Evolutionary conservation across 2,888 invertebrate genomes (phyloP), one percentile per base, ranked within the genome.

Genomic region (Mesoligia furuncula): DNA sequence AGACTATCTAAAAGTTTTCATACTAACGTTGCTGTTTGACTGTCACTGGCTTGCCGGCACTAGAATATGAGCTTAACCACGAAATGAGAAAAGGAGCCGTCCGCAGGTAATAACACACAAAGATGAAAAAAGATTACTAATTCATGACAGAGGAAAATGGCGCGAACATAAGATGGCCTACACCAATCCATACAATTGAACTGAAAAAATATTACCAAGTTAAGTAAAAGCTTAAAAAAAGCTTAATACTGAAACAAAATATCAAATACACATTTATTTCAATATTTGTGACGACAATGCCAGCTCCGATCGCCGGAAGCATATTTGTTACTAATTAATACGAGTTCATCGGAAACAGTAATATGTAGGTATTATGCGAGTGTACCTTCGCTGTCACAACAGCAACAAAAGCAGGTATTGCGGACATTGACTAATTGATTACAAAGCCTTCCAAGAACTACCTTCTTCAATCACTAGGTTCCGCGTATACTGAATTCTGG

Each of bases 281-380:
- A 36, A 45, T 51, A 64, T 74, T 64, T 31, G 3, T 20, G 48
- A 31, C 17, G 36, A 48, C 57, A 11, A 8, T 5, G 36, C 24
- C n/a, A 36, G 36, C 27, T 48, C 48, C 36, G 27, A 31, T 31
- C 42, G 24, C 27, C 39, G 36, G 36, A 36, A 36, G 36, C 36
- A 36, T 7, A 36, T 36, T 36, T 36, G 31, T 45, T 5, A n/a
- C n/a, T 62, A 51, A 77, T 64, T 42, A 77, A 31, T 64, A 36
- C 7, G 11, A 13, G 17, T 45, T 54, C 36, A 76, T 62, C 11
- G 54, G 68, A 62, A 62, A 11, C 31, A 27, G n/a, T 54, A n/a
- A 17, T 36, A 36, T 36, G 6, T n/a, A n/a, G n/a, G n/a, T 36
- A 68, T 24, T 17, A 9, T 42, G 39, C 39, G 24, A 31, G n/a